Evolutionary conservation across 2,888 invertebrate species (phyloP).

Genomic region (Epiblema foenella): DNA sequence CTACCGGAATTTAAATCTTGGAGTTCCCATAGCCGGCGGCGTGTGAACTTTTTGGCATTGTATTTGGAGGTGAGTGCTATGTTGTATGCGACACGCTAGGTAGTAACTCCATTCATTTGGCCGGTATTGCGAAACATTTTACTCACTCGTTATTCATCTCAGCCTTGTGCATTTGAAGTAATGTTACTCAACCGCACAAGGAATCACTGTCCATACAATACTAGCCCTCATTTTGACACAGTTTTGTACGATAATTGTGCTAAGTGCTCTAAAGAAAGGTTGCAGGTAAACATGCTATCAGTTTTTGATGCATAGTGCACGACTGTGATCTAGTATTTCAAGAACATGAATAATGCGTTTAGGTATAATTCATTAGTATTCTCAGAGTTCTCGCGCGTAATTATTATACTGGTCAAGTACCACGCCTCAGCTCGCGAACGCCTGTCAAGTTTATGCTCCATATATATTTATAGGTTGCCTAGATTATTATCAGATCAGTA

Average conservation of each 20-base stretch:
- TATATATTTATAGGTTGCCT: slow-evolving; percentile 3
- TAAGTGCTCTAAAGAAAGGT: slow-evolving; percentile 25
- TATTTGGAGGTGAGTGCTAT: slow-evolving; percentile 69
- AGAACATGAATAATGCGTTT: background rate
- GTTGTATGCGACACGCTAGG: slow-evolving; percentile 58
- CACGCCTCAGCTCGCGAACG: slow-evolving; percentile 1
- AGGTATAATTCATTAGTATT: slow-evolving; percentile 16
- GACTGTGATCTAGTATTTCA: background rate
- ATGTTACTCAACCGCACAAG: slow-evolving; percentile 60
- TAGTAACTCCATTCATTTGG: slow-evolving; percentile 57
- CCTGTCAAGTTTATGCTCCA: background rate
- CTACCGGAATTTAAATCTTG: slow-evolving; percentile 31
- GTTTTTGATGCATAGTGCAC: background rate
- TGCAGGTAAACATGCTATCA: background rate
- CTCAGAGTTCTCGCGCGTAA: slow-evolving; percentile 19
- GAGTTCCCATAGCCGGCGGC: slow-evolving; percentile 61
- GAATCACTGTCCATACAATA: slow-evolving; percentile 50
- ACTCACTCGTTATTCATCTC: slow-evolving; percentile 68
- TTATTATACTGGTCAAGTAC: slow-evolving; percentile 13
- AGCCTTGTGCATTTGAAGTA: slow-evolving; percentile 58
- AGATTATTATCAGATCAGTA: background rate
- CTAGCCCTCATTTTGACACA: slow-evolving; percentile 29
- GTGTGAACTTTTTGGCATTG: slow-evolving; percentile 80
- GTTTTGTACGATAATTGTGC: slow-evolving; percentile 21
- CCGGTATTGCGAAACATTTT: slow-evolving; percentile 68